Conservation (phyloP, 2,113 vertebrate species). For the Notiomystis cincta region DNA sequence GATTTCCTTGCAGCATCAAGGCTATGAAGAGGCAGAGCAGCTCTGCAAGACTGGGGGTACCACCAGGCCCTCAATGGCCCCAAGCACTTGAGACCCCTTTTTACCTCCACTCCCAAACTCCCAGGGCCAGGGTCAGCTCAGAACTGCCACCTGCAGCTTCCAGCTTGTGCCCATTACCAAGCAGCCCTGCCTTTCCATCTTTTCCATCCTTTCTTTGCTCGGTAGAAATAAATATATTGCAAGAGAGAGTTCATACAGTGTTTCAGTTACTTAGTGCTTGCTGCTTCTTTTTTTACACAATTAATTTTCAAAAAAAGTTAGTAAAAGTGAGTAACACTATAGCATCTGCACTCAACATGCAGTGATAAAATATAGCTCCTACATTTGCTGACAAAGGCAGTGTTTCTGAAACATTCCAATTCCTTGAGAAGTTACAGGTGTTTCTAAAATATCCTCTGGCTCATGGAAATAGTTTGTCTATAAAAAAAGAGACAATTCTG, state of each 20-base stretch:
- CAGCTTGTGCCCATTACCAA: fast-evolving
- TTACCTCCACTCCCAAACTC: not conserved
- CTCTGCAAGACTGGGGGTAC: not conserved
- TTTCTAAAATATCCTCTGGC: not conserved
- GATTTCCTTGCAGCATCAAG: not conserved
- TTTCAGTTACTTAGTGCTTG: not conserved
- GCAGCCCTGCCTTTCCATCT: not conserved
- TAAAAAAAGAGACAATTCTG: not conserved
- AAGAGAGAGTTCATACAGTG: not conserved
- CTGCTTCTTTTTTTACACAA: not conserved
- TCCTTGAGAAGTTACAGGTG: not conserved
- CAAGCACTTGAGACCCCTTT: fast-evolving
- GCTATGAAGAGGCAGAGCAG: not conserved
- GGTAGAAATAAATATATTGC: not conserved
- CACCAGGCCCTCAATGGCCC: not conserved
- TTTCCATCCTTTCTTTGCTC: not conserved
- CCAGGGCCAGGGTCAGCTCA: too few relatives aligned
- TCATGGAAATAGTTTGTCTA: not conserved
- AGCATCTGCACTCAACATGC: not conserved
- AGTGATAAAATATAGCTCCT: not conserved
- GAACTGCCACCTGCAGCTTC: not conserved
- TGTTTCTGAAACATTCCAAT: not conserved
- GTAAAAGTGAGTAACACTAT: not conserved
- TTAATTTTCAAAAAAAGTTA: not conserved
- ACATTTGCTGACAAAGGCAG: fast-evolving